Percentiles rank a stretch among this genome's conserved stretches.
phyloP scores from a whole-genome alignment of 2,888 invertebrate genomes.

The Drosophila paracracens region DNA sequence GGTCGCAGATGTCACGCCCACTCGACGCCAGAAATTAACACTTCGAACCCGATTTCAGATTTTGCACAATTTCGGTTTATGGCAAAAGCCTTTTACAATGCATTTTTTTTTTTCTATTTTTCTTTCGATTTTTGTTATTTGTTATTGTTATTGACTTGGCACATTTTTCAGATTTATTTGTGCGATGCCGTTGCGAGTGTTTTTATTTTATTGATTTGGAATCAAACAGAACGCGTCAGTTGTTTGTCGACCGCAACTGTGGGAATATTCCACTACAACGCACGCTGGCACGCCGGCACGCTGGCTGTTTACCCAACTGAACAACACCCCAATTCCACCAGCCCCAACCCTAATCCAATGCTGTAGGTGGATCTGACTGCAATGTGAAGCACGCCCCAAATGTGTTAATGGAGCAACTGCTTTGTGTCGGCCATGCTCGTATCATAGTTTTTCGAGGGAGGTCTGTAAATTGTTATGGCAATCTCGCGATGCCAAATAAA shows the following conservation, averaged over 20 bases:
- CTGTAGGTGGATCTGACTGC: constrained; percentile 7
- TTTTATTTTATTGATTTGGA: constrained; percentile 60
- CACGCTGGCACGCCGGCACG: constrained; percentile 26
- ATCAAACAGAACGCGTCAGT: constrained; percentile 55
- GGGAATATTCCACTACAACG: constrained; percentile 75
- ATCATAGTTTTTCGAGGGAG: constrained; percentile 25
- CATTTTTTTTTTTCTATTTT: constrained; percentile 45
- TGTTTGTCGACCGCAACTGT: constrained; percentile 57
- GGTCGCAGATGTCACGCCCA: constrained; percentile 48
- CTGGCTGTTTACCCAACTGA: constrained; percentile 54
- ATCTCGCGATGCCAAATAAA: constrained; percentile 10
- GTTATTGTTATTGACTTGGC: constrained; percentile 67
- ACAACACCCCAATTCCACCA: neutral
- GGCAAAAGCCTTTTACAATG: constrained; percentile 20
- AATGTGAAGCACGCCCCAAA: constrained; percentile 60
- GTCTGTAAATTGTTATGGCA: constrained; percentile 57
- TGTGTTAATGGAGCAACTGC: constrained; percentile 74
- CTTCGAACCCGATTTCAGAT: constrained; percentile 18
- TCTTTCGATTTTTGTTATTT: constrained; percentile 55
- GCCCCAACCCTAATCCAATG: neutral
- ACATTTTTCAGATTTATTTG: constrained; percentile 72
- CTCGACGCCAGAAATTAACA: constrained; percentile 62
- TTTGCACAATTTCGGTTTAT: constrained; percentile 6
- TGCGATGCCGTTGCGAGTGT: constrained; percentile 36
- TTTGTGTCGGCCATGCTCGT: constrained; percentile 48